A percentile compares a stretch with the other conserved stretches of the same genome.
phyloP scores from a whole-genome alignment of 2,797 vertebrate genomes.

The Mycteria americana region DNA sequence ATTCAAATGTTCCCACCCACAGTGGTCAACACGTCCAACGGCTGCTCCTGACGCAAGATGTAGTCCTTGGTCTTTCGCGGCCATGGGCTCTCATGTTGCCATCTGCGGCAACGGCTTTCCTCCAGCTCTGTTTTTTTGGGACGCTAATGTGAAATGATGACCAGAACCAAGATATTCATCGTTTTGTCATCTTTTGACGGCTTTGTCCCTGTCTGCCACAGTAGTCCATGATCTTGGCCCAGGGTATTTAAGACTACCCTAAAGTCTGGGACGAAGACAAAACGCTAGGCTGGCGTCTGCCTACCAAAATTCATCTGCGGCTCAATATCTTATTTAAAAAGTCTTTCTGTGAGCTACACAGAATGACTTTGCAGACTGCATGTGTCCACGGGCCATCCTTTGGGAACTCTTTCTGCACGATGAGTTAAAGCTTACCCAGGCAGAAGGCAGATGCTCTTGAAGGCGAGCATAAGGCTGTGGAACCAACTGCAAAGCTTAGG shows the following conservation, averaged over 20 bases:
- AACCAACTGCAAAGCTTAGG: neutral
- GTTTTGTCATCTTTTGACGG: neutral
- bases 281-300: neutral
- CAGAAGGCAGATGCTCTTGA: conserved; percentile 26
- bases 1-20: neutral
- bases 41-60: neutral
- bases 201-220: neutral
- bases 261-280: neutral
- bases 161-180: neutral
- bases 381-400: neutral
- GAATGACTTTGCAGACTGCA: neutral
- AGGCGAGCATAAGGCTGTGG: conserved; percentile 1
- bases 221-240: neutral
- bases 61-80: neutral
- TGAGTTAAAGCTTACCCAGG: neutral
- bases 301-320: neutral
- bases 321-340: neutral
- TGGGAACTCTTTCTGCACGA: neutral
- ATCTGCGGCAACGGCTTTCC: neutral
- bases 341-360: neutral
- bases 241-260: neutral
- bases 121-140: neutral
- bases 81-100: neutral
- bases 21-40: accelerated
- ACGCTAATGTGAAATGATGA: neutral